Evolutionary conservation across 2,797 vertebrate genomes (phyloP).

Genomic region (Xenopus petersii): DNA sequence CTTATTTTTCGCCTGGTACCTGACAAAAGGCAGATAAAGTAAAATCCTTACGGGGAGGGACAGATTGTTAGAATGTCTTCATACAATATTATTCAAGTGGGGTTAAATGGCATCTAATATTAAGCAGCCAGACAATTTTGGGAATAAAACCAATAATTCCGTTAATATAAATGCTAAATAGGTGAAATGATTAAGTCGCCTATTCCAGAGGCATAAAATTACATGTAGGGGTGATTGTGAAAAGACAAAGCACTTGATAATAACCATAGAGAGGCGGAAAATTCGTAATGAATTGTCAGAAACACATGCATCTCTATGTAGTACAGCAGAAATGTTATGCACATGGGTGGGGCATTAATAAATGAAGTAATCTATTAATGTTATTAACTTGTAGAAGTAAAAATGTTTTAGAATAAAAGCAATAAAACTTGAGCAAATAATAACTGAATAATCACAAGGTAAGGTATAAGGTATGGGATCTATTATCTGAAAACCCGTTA

Average conservation of each 20-base stretch:
- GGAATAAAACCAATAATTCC: slow-evolving; percentile 66
- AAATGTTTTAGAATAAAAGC: too few relatives aligned
- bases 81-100: background rate
- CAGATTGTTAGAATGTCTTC: background rate
- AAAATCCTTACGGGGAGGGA: background rate
- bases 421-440: too few relatives aligned
- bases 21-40: slow-evolving; percentile 13
- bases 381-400: too few relatives aligned
- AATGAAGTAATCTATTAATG: too few relatives aligned
- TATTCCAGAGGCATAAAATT: background rate
- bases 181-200: slow-evolving; percentile 64
- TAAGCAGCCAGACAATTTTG: background rate
- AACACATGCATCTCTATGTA: too few relatives aligned
- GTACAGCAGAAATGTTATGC: too few relatives aligned
- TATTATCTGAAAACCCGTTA: too few relatives aligned
- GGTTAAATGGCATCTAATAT: background rate
- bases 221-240: background rate
- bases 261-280: too few relatives aligned
- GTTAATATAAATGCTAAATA: slow-evolving; percentile 80
- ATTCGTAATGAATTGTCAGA: too few relatives aligned
- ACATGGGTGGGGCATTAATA: too few relatives aligned
- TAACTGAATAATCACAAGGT: too few relatives aligned
- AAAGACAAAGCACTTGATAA: background rate
- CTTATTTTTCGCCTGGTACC: slow-evolving; percentile 37
- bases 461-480: too few relatives aligned